These are phyloP conservation scores for Monopis laevigella DNA, from an alignment of 2,888 invertebrate genomes.

Conservation along the genomic window DNA sequence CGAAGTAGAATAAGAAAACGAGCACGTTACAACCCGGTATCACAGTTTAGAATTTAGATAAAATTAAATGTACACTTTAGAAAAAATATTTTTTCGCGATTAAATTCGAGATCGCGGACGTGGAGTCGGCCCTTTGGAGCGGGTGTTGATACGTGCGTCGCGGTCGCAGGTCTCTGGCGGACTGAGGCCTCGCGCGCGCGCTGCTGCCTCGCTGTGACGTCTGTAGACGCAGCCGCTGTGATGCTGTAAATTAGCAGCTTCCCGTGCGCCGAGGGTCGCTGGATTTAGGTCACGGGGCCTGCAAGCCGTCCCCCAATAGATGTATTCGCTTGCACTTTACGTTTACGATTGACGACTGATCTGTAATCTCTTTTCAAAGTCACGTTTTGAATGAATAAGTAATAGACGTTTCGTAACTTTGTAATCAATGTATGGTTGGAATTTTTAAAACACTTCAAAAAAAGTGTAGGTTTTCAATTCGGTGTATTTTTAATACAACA, in stretches of 20 bases:
- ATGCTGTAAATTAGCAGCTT: slow-evolving; percentile 66
- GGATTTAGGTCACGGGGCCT: slow-evolving; percentile 66
- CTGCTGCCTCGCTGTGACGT: slow-evolving; percentile 27
- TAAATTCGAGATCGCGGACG: slow-evolving; percentile 29
- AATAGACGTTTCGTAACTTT: too few species aligned
- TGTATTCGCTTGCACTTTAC: slow-evolving; percentile 53
- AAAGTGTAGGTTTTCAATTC: too few species aligned
- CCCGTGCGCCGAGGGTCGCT: slow-evolving; percentile 60
- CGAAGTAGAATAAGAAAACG: background rate
- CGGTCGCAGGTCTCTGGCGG: slow-evolving; percentile 47
- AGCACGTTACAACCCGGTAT: background rate
- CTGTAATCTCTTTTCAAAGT: too few species aligned
- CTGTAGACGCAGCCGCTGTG: slow-evolving; percentile 21
- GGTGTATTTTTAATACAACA: too few species aligned
- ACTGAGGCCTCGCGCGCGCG: slow-evolving; percentile 42
- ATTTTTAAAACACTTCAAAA: too few species aligned
- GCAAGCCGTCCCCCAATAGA: slow-evolving; percentile 30
- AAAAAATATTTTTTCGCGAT: too few species aligned
- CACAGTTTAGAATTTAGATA: background rate
- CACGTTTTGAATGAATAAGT: too few species aligned
- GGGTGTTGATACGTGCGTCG: slow-evolving; percentile 42
- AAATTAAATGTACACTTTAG: too few species aligned
- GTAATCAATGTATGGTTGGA: too few species aligned
- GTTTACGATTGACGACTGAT: too few species aligned
- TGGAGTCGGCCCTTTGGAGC: slow-evolving; percentile 33